Base-by-base conservation (phyloP, 2,888 invertebrate genomes). In the Synergus gifuensis region DNA sequence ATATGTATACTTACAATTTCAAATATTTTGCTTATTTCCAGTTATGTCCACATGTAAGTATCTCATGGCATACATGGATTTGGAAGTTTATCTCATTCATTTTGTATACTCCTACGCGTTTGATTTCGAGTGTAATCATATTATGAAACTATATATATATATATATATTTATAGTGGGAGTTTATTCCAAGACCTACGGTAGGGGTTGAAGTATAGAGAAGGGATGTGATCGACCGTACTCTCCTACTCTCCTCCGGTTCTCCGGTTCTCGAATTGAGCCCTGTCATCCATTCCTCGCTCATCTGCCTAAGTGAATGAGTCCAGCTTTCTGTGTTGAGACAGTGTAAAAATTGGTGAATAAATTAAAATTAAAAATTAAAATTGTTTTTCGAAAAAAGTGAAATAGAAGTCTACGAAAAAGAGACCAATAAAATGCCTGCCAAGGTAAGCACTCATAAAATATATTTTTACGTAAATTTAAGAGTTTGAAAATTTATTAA, bases 231-330 rank as follows among this genome's bases (percentile, higher is more conserved):
- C 54, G 54, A 54, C 54, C 54, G 54, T 54, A 54, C 54, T 54
- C n/a, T 54, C 54, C 54, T 54, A 54, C 54, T 54, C n/a, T 54
- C 54, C 54, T 54, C 54, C n/a, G 54, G 54, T 54, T 54, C 54
- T 54, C 54, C 54, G 54, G 2, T 42, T 42, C 42, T 42, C 42
- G 42, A 42, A n/a, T 54, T n/a, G 54, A 54, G 54, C 54, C 54
- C 54, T 54, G 54, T 54, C 54, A 54, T 54, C 54, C 54, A 54
- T 54, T 54, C 54, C 54, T 54, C 54, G n/a, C 54, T 54, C 8
- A n/a, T 8, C 54, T 54, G 54, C n/a, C 54, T 54, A n/a, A 54
- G 54, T 54, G 54, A 54, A 54, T 54, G 54, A 54, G n/a, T n/a
- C 54, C n/a, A n/a, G 54, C 54, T 54, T n/a, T n/a, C 54, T 54